Evolutionary conservation across 2,113 vertebrate species (phyloP).

Genomic region (Pelvicachromis taeniatus): DNA sequence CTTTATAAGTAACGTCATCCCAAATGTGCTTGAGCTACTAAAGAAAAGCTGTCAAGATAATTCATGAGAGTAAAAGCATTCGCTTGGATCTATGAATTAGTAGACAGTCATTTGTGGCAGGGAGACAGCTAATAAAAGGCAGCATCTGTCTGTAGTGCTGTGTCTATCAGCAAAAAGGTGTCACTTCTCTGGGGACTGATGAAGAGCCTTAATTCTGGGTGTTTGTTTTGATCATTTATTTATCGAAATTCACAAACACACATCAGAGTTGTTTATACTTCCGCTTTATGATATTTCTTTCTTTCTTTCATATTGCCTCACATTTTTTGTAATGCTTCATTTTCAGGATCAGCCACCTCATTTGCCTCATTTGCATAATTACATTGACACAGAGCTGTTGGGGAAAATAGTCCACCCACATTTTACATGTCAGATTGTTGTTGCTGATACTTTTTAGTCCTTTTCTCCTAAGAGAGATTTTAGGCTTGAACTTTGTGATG

Average conservation of each 20-base stretch:
- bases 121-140: not conserved
- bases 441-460: not conserved
- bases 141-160: not conserved
- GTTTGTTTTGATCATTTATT: conserved; percentile 37
- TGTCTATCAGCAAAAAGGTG: not conserved
- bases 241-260: not conserved
- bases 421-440: not conserved
- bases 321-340: not conserved
- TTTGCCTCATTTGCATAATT: not conserved
- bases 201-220: not conserved
- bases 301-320: not conserved
- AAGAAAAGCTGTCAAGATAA: not conserved
- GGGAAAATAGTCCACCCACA: not conserved
- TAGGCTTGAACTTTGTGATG: not conserved
- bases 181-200: not conserved
- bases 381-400: not conserved
- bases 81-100: not conserved
- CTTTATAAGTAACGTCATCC: not conserved
- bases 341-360: not conserved
- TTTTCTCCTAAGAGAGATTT: not conserved
- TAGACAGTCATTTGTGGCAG: not conserved
- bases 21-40: not conserved
- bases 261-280: conserved; percentile 3
- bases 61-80: not conserved
- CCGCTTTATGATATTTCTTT: not conserved